Conservation (phyloP, 2,888 invertebrate genomes). For the Drosophila paracracens region DNA sequence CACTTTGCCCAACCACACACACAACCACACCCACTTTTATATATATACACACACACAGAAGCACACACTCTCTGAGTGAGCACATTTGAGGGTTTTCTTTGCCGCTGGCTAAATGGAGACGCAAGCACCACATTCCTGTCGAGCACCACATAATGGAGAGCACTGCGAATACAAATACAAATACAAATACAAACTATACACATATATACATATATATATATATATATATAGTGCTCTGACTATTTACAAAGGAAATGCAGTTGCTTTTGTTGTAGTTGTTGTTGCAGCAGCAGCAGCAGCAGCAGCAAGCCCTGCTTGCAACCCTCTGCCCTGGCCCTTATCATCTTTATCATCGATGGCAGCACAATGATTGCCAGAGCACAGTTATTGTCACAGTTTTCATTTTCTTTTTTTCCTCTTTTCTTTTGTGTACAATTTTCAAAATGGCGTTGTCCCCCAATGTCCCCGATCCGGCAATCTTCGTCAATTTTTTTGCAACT, state of each 20-base stretch:
- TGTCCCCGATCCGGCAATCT: background rate
- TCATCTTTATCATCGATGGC: conserved; percentile 78
- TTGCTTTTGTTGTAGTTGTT: conserved; percentile 50
- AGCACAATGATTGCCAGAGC: conserved; percentile 71
- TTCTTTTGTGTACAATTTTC: conserved; percentile 42
- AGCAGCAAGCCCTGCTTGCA: background rate
- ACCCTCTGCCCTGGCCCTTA: background rate
- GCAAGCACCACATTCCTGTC: conserved; percentile 52
- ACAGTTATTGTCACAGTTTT: conserved; percentile 43
- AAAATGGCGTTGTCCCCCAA: conserved; percentile 62
- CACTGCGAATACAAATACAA: conserved; percentile 37
- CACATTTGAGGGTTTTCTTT: conserved; percentile 29
- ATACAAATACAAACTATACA: conserved; percentile 21
- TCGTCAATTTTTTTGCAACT: conserved; percentile 52
- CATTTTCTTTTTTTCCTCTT: conserved; percentile 10
- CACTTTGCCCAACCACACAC: conserved; percentile 70
- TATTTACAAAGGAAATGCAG: conserved; percentile 80
- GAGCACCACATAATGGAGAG: conserved; percentile 68
- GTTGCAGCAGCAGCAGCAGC: conserved; percentile 21
- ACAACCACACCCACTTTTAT: conserved; percentile 30
- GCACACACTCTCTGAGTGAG: background rate
- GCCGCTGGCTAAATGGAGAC: conserved; percentile 53
- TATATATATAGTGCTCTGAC: conserved; percentile 52
- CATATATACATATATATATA: background rate
- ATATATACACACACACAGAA: conserved; percentile 20